Evolutionary conservation across 2,113 vertebrate species (phyloP), one percentile per base, ranked within the genome.

Genomic region (Sinocyclocheilus anophthalmus): DNA sequence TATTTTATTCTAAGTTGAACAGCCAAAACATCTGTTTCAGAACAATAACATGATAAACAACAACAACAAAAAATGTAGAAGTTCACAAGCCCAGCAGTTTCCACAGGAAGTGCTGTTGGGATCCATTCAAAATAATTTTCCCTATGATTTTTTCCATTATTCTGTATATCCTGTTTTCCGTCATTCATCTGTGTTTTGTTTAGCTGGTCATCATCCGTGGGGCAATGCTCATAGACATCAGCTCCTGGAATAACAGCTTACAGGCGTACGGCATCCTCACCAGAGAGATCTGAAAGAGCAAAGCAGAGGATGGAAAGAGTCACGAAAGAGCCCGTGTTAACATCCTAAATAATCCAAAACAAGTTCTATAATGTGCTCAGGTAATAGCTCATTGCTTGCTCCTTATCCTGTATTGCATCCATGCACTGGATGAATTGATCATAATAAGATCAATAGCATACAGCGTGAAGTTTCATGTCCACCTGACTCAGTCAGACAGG

Each of bases 221-320:
- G 53, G 98, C 98, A 18, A 99, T 99, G 86, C 98, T 99, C 98
- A 99, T 99, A 0, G 98, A 99, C 98, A 99, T 99, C 80, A 99
- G 90, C 88, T 99, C 98, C 90, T 99, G 98, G 94, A 99, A 99
- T 33, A 99, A 94, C 11, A 99, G 96, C 88, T 99, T 99, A 93
- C 98, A 99, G 26, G 98, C 98, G 0, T 99, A 99, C 0, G 98
- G 98, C 97, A 99, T 96, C 90, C 97, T 94, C 33, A 99, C 96
- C 94, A 99, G 90, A 24, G 98, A 99, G 84, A 99, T 99, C 98
- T 99, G 92, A 24, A 92, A 90, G 82, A 63, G 84, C 84, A 90
- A 18, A 45, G 81, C 85, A 18, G 13, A 45, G 18, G 57, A 61
- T 61, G 22, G 48, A 61, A 65, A 16, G 61, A 5, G 69, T 72